phyloP scores from a whole-genome alignment of 37 sponge, comb jelly and placozoan species.

The Oopsacas minuta region DNA sequence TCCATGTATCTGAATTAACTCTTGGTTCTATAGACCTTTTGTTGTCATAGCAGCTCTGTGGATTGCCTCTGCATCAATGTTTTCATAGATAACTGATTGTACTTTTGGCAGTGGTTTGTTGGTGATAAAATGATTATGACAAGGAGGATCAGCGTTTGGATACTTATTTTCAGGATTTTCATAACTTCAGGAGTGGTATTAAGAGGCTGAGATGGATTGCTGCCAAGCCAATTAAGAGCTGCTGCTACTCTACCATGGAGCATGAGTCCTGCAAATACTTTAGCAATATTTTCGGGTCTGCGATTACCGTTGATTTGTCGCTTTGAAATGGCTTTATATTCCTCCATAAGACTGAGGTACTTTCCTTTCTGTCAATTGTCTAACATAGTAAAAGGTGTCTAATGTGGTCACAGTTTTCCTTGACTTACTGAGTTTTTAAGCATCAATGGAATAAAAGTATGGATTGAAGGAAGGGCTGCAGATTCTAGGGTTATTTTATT shows the following conservation, averaged over 20 bases:
- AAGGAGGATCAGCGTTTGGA: background rate
- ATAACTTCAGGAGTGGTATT: background rate
- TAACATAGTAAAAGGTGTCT: no score
- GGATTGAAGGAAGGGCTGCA: no score
- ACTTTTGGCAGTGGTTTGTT: background rate
- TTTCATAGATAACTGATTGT: background rate
- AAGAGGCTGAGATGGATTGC: background rate
- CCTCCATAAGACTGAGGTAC: background rate
- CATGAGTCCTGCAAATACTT: background rate
- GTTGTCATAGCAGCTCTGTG: background rate
- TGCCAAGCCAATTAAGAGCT: background rate
- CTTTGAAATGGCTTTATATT: background rate
- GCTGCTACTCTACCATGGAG: background rate
- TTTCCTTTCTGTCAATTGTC: background rate
- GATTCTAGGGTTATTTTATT: no score
- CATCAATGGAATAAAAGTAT: no score
- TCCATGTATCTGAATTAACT: background rate
- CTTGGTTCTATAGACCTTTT: background rate
- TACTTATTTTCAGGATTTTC: background rate
- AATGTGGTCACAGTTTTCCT: no score
- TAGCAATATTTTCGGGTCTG: background rate
- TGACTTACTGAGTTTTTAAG: no score
- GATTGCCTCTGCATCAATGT: background rate
- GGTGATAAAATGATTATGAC: background rate
- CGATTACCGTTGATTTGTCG: background rate